Conservation (phyloP, 2,113 vertebrate genomes). For the Psophia crepitans region DNA sequence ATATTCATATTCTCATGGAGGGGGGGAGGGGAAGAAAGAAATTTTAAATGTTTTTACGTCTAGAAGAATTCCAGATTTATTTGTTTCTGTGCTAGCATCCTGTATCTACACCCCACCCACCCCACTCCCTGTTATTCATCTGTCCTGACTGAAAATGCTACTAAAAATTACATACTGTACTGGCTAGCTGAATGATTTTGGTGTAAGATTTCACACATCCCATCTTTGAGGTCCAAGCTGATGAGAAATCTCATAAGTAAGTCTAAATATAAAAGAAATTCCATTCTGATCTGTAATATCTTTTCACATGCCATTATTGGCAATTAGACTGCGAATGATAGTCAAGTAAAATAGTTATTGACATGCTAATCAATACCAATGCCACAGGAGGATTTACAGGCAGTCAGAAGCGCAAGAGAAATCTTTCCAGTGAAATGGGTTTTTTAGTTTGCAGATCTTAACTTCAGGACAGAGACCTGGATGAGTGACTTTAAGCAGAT, state of each 20-base stretch:
- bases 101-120: rapidly evolving
- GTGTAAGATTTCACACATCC: background rate
- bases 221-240: background rate
- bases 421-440: background rate
- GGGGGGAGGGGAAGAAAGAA: too few relatives aligned
- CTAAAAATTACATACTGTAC: background rate
- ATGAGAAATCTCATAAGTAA: background rate
- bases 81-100: background rate
- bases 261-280: background rate
- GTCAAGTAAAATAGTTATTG: background rate
- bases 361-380: background rate
- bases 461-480: background rate
- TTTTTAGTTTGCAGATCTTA: slow-evolving; percentile 14
- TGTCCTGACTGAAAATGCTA: background rate
- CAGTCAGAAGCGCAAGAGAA: background rate
- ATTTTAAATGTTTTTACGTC: background rate
- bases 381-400: background rate
- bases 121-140: background rate
- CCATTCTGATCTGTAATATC: background rate
- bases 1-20: background rate
- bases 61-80: background rate
- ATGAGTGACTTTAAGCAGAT: background rate
- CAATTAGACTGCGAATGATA: background rate
- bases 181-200: background rate
- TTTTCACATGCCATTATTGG: background rate